Base-by-base conservation (phyloP, 2,888 invertebrate genomes). In the Carabus problematicus region DNA sequence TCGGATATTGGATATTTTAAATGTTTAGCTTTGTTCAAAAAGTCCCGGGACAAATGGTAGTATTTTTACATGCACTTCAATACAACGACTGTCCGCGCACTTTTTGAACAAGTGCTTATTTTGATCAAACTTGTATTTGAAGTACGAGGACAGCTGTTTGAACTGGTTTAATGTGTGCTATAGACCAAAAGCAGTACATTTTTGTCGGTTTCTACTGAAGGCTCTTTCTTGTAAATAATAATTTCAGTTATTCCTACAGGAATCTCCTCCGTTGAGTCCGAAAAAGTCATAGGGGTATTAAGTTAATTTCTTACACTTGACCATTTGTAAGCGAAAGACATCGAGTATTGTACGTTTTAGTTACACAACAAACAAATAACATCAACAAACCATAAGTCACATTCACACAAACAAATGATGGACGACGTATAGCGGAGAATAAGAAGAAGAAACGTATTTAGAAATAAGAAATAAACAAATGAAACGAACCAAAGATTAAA, bases 191-290 rank as follows among this genome's bases (percentile, higher is more conserved):
- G 29, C 29, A 29, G 29, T 29, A 29, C 29, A 29, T 3, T 3
- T 29, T 6, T 29, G 6, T 29, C 3, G 3, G 29, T 29, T 29
- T 29, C 29, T 29, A 29, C 2, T 29, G 29, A 29, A 52, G 42
- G n/a, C n/a, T n/a, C 41, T 29, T 41, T 41, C 16, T 41, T 49
- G 19, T 67, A 42, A 69, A 55, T 45, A 62, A 69, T 62, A 62
- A 69, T 68, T n/a, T 61, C 41, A 69, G 69, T 69, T 62, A 64
- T 70, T 72, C 60, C 74, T 75, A 60, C 72, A 76, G 76, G 76
- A 76, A 72, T 74, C 75, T 56, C 76, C 76, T 18, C 71, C 73
- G 63, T 71, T 72, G 39, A 76, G 76, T 73, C 76, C 76, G 64
- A 76, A 75, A 66, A 75, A 74, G 72, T 73, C 75, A 72, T 75